Conservation (phyloP, 2,113 vertebrate genomes). For the Callithrix jacchus region DNA sequence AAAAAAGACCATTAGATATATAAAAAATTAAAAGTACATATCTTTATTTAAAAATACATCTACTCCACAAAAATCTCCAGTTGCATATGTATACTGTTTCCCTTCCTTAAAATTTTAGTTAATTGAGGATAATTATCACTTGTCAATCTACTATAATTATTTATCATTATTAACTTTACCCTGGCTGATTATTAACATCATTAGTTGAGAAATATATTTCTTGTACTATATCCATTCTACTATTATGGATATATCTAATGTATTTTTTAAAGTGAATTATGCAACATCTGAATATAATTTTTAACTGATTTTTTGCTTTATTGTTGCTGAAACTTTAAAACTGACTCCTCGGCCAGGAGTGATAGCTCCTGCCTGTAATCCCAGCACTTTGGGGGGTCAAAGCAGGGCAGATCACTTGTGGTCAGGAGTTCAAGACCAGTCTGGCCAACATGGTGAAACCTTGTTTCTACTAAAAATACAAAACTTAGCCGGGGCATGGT, state of each 20-base stretch:
- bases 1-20: not conserved
- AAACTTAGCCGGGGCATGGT: no score
- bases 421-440: no score
- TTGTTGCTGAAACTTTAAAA: not conserved
- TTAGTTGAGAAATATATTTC: not conserved
- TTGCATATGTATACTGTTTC: not conserved
- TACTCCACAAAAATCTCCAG: not conserved
- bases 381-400: no score
- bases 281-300: not conserved
- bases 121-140: not conserved
- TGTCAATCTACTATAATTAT: not conserved
- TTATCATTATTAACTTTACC: not conserved
- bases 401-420: rapidly evolving
- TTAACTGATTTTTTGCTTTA: not conserved
- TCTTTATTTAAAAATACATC: no score
- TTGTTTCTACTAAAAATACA: no score
- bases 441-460: no score
- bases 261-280: not conserved
- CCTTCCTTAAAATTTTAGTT: not conserved
- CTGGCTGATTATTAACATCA: not conserved
- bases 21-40: not conserved
- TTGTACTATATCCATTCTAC: no score
- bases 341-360: not conserved
- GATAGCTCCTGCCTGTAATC: no score
- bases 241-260: no score